phyloP scores from a whole-genome alignment of 53 echinoderm and acorn worm genomes.

The Paracentrotus lividus region DNA sequence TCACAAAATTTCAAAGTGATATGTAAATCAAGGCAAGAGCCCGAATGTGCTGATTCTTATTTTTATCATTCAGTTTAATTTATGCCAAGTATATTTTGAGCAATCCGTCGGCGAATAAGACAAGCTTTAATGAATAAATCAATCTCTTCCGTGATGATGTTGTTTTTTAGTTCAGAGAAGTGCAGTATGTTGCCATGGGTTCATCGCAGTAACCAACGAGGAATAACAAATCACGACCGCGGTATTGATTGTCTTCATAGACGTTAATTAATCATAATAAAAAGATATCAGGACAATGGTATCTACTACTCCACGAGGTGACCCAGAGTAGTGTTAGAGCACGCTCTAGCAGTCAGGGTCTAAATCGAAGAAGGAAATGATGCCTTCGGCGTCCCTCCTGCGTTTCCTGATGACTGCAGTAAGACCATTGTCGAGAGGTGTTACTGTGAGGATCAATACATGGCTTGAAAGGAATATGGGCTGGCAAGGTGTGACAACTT shows the following conservation, averaged over 20 bases:
- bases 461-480: slow-evolving; percentile 24
- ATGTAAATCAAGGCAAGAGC: no score
- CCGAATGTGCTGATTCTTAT: no score
- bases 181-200: no score
- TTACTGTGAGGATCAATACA: slow-evolving; percentile 27
- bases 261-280: not conserved
- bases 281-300: not conserved
- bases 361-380: slow-evolving; percentile 22
- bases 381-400: not conserved
- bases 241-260: not conserved
- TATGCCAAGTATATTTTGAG: no score
- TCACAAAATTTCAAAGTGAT: no score
- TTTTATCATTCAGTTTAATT: no score
- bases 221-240: no score
- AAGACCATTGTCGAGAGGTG: not conserved
- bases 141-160: no score
- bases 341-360: not conserved
- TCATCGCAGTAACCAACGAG: no score
- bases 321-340: not conserved
- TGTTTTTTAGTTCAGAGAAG: no score
- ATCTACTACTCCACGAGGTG: not conserved
- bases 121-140: no score
- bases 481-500: slow-evolving; percentile 10
- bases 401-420: not conserved
- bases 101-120: no score